These are phyloP conservation scores for Mya arenaria DNA, from an alignment of 1,140 invertebrate species.

Conservation along the genomic window DNA sequence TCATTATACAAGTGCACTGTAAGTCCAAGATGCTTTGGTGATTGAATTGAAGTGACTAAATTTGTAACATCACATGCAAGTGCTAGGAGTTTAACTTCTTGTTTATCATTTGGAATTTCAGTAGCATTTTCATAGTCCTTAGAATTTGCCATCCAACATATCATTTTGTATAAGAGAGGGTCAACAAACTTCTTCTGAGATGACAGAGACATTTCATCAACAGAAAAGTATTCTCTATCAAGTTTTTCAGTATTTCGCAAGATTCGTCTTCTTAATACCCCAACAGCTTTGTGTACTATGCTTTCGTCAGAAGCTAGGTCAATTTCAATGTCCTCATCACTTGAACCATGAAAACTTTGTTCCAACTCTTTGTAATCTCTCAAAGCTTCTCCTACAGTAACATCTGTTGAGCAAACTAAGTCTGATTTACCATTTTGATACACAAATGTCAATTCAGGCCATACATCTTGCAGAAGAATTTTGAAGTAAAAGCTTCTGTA, in stretches of 20 bases:
- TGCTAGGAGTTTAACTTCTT: too few species aligned
- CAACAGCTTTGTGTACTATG: constrained; percentile 13
- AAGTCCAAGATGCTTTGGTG: constrained; percentile 23
- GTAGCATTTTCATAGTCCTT: neutral
- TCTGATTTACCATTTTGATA: constrained; percentile 1
- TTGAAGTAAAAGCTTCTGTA: constrained; percentile 2
- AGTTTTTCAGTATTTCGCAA: neutral
- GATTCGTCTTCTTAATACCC: neutral
- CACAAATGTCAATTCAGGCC: constrained; percentile 11
- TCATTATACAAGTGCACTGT: neutral
- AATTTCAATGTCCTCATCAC: neutral
- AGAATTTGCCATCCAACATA: neutral
- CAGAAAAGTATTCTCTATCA: constrained; percentile 15
- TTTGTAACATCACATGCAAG: too few species aligned
- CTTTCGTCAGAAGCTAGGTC: neutral
- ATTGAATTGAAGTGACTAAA: neutral
- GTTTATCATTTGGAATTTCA: too few species aligned
- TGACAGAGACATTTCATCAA: neutral
- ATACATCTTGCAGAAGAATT: neutral
- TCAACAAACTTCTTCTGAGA: neutral
- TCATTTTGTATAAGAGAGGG: neutral
- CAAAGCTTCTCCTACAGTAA: neutral
- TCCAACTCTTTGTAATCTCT: neutral
- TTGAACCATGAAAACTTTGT: neutral
- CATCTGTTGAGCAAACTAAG: neutral